These are phyloP conservation scores for Panonychus citri DNA, from an alignment of 1,140 invertebrate genomes.

Conservation along the genomic window DNA sequence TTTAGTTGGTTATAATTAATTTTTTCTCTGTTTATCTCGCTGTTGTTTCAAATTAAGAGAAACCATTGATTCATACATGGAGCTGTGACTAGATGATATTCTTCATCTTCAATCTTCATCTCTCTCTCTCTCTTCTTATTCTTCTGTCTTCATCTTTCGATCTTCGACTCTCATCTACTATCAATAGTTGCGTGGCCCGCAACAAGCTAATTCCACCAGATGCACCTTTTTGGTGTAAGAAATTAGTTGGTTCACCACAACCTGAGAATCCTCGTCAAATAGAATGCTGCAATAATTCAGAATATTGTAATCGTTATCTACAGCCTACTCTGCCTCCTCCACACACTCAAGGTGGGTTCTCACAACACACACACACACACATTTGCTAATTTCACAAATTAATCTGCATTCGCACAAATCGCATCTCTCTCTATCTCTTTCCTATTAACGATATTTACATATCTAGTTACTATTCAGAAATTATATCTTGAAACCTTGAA, in stretches of 20 bases:
- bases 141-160: no score
- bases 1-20: no score
- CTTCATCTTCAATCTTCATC: conserved; percentile 3
- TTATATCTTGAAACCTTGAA: no score
- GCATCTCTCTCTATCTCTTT: no score
- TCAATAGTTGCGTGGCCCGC: conserved; percentile 29
- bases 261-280: conserved; percentile 16
- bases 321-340: conserved; percentile 8
- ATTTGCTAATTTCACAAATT: no score
- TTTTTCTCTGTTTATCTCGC: no score
- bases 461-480: no score
- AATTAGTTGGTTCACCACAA: conserved; percentile 11
- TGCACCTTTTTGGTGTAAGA: conserved; percentile 26
- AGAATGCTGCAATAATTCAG: conserved; percentile 15
- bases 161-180: not conserved
- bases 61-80: no score
- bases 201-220: conserved; percentile 26
- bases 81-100: no score
- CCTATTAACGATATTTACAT: no score
- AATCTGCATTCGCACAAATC: no score
- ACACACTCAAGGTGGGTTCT: conserved; percentile 15
- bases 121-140: conserved; percentile 6
- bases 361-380: not conserved
- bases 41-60: no score
- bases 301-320: conserved; percentile 17